Conservation (phyloP, 2,113 vertebrate genomes). For the Vulpes lagopus region DNA sequence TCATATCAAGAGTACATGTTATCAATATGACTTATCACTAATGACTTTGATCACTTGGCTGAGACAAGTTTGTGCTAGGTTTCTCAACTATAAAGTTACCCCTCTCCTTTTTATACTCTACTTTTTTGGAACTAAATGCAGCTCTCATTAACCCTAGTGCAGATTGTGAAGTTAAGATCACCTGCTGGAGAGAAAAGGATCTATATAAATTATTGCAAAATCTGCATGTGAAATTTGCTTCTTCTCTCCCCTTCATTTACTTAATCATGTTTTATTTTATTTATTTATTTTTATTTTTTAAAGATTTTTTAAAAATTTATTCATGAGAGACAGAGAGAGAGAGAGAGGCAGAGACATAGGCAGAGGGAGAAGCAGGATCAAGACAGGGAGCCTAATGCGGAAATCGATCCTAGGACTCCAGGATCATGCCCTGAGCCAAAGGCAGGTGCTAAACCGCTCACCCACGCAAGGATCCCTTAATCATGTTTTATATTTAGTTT, state of each 20-base stretch:
- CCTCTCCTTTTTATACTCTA: not conserved
- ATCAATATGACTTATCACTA: not conserved
- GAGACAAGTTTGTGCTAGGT: not conserved
- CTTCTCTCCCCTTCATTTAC: not conserved
- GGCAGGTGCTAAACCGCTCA: too few species aligned
- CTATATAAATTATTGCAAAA: not conserved
- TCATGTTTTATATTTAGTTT: too few species aligned
- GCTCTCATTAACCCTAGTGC: not conserved
- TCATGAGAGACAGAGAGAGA: too few species aligned
- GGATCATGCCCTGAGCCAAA: too few species aligned
- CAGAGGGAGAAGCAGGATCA: too few species aligned
- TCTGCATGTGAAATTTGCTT: not conserved
- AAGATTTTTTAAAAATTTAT: too few species aligned
- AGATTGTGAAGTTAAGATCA: not conserved
- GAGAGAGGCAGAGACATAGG: too few species aligned
- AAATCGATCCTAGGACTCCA: too few species aligned
- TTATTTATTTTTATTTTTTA: not conserved
- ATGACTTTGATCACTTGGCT: not conserved
- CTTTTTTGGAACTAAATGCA: not conserved
- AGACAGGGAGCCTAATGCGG: too few species aligned
- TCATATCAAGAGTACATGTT: not conserved
- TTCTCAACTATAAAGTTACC: not conserved
- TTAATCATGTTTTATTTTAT: not conserved
- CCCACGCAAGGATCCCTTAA: too few species aligned
- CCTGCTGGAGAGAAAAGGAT: not conserved